These are phyloP conservation scores for Epistrophe eligans DNA, from an alignment of 2,888 invertebrate species.

Conservation along the genomic window DNA sequence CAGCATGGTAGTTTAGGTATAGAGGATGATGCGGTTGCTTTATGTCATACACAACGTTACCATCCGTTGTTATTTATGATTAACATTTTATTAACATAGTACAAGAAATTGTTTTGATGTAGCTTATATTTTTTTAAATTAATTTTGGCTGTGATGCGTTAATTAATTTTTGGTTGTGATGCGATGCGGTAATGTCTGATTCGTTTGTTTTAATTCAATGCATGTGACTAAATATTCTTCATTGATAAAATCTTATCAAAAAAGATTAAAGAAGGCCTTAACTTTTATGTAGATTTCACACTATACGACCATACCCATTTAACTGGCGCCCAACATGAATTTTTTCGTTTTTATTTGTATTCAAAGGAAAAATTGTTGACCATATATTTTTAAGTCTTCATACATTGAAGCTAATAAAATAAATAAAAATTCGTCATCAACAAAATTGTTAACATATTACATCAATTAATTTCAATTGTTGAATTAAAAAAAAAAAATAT, in stretches of 20 bases:
- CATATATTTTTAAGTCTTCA: background rate
- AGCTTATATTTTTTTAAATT: background rate
- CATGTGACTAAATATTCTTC: no score
- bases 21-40: background rate
- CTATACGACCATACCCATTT: no score
- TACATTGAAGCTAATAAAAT: background rate
- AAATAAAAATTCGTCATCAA: background rate
- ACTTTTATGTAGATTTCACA: no score
- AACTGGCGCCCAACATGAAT: constrained; percentile 9
- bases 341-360: background rate
- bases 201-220: no score
- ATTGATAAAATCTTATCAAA: no score
- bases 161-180: background rate
- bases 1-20: background rate
- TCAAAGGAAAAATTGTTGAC: background rate
- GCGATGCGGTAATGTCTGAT: no score
- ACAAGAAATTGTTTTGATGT: background rate
- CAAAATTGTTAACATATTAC: background rate
- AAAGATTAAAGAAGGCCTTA: no score
- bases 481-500: background rate
- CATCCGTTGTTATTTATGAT: no score
- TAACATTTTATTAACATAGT: background rate
- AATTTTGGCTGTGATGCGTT: no score
- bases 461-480: constrained; percentile 17
- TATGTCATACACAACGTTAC: background rate